Conservation (phyloP, 2,113 vertebrate species). For the Coregonus clupeaformis region DNA sequence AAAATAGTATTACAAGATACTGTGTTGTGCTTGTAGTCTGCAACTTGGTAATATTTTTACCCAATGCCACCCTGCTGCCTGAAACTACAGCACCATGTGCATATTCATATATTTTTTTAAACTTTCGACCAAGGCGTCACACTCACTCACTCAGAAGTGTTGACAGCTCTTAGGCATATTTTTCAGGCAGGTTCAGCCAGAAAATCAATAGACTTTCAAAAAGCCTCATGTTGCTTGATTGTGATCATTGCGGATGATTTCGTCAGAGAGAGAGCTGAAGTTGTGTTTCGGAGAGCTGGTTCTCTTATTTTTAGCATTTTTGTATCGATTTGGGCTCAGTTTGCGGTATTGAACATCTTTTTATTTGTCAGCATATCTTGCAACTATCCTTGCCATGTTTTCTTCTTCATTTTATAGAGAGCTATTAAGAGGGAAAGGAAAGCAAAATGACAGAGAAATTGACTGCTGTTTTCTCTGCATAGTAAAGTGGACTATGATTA, state of each 20-base stretch:
- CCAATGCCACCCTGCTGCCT: too few relatives aligned
- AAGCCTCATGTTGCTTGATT: conserved; percentile 17
- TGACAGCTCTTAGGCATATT: conserved; percentile 20
- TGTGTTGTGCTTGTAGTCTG: too few relatives aligned
- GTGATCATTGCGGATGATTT: conserved; percentile 17
- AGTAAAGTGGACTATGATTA: not conserved
- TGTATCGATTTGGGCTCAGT: conserved; percentile 44
- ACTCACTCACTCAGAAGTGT: conserved; percentile 17
- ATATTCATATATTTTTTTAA: not conserved
- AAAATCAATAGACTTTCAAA: conserved; percentile 31
- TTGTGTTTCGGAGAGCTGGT: not conserved
- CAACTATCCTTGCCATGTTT: conserved; percentile 15
- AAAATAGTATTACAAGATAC: too few relatives aligned
- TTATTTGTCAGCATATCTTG: conserved; percentile 40
- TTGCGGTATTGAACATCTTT: conserved; percentile 45
- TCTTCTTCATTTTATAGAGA: not conserved
- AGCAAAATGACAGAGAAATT: not conserved
- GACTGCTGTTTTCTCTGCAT: not conserved
- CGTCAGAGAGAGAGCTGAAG: not conserved
- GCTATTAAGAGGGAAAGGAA: not conserved
- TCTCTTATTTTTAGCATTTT: conserved; percentile 23
- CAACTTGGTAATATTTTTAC: too few relatives aligned
- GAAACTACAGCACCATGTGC: not conserved
- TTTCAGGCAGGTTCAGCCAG: conserved; percentile 9
- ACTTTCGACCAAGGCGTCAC: not conserved